Percentiles rank a stretch among this genome's conserved stretches.
phyloP scores from a whole-genome alignment of 2,797 vertebrate genomes.

The Onychomys leucogaster region DNA sequence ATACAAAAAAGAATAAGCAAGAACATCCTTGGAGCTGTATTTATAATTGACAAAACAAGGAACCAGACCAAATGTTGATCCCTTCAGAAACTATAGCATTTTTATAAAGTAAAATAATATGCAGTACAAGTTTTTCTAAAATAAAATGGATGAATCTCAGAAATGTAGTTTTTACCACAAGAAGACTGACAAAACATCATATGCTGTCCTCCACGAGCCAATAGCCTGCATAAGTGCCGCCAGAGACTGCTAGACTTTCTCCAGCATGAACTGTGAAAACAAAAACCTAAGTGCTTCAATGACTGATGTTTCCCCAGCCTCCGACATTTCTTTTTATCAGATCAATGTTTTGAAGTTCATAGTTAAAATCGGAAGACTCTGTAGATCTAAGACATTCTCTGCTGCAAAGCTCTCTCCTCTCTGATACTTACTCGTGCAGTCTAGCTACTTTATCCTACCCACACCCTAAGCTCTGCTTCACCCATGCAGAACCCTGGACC shows the following conservation, averaged over 20 bases:
- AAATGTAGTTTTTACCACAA: background rate
- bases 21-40: background rate
- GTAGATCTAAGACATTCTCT: background rate
- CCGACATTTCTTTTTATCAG: background rate
- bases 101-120: background rate
- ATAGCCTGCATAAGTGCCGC: background rate
- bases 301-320: background rate
- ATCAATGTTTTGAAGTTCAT: background rate
- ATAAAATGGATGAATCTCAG: background rate
- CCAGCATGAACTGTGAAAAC: background rate
- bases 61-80: background rate
- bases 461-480: too few relatives aligned
- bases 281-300: background rate
- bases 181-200: background rate
- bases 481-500: background rate
- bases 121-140: background rate
- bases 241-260: background rate
- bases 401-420: background rate
- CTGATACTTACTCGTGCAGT: too few relatives aligned
- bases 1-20: background rate
- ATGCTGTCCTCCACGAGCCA: background rate
- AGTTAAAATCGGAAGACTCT: background rate
- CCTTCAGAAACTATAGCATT: background rate
- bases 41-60: background rate
- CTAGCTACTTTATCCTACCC: background rate